A percentile compares a stretch with the other conserved stretches of the same genome.
phyloP scores from a whole-genome alignment of 2,113 vertebrate species.

The Lepisosteus osseus region DNA sequence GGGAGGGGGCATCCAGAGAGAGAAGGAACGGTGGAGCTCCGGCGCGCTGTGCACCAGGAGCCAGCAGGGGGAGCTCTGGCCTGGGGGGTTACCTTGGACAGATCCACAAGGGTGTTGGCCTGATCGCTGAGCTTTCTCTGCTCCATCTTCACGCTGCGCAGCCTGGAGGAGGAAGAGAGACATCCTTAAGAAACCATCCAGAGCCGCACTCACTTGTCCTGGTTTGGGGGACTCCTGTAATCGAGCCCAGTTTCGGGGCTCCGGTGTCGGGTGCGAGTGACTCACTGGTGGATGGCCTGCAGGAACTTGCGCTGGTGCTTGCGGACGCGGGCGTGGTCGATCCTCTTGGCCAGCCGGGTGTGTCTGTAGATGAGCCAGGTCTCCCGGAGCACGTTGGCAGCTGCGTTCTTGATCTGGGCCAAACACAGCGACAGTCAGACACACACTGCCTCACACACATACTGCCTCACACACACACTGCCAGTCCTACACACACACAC shows the following conservation, averaged over 20 bases:
- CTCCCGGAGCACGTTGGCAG: slow-evolving; percentile 91
- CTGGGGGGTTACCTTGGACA: slow-evolving; percentile 81
- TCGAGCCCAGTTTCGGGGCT: background rate
- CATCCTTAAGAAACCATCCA: background rate
- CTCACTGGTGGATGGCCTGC: slow-evolving; percentile 98
- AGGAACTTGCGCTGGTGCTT: slow-evolving; percentile 97
- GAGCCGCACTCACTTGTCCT: no score
- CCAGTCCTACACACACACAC: no score
- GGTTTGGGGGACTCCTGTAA: no score
- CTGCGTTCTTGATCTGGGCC: slow-evolving; percentile 91
- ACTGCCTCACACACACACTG: slow-evolving; percentile 41
- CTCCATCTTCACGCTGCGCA: slow-evolving; percentile 97
- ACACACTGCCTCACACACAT: slow-evolving; percentile 19
- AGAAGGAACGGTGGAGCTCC: no score
- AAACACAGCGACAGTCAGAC: slow-evolving; percentile 16
- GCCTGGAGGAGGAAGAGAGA: slow-evolving; percentile 60
- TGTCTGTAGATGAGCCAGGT: slow-evolving; percentile 98
- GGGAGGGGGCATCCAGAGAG: no score
- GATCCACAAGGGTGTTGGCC: slow-evolving; percentile 95
- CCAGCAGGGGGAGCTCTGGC: no score
- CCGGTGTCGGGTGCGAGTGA: background rate
- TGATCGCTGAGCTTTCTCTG: slow-evolving; percentile 97
- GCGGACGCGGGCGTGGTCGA: slow-evolving; percentile 92
- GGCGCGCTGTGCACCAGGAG: no score
- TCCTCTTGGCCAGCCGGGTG: slow-evolving; percentile 95